Conservation (phyloP, 2,797 vertebrate genomes). For the Betta splendens region DNA sequence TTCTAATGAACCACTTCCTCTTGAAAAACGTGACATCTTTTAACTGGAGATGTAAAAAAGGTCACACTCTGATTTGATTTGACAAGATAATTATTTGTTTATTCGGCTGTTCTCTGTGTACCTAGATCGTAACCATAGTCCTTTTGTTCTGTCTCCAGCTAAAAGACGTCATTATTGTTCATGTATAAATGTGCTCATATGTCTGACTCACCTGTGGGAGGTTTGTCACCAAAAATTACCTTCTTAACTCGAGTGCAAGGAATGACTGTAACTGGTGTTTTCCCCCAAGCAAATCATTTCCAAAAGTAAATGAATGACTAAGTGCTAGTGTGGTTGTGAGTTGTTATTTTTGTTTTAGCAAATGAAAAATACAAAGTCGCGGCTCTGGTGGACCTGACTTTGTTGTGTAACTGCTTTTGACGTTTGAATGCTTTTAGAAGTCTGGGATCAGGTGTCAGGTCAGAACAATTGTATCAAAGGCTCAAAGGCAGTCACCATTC, state of each 20-base stretch:
- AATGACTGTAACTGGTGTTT: constrained; percentile 37
- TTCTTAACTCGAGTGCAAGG: not conserved
- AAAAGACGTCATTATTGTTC: not conserved
- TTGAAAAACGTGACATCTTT: too few relatives aligned
- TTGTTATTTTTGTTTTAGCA: not conserved
- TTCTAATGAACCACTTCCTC: constrained; percentile 1
- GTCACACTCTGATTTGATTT: too few relatives aligned
- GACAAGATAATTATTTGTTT: too few relatives aligned
- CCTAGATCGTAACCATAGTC: not conserved
- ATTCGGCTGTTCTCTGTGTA: too few relatives aligned
- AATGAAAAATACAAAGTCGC: not conserved
- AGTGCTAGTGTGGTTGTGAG: not conserved
- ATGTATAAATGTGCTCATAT: constrained; percentile 1
- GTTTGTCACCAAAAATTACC: constrained; percentile 23
- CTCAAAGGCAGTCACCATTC: constrained; percentile 31
- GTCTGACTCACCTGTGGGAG: constrained; percentile 37
- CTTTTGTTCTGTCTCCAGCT: not conserved
- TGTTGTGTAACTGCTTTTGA: not conserved
- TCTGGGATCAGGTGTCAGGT: constrained; percentile 24
- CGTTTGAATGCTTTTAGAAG: not conserved
- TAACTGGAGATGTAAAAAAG: not conserved
- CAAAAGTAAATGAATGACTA: constrained; percentile 40
- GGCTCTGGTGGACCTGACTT: not conserved
- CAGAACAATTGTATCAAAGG: constrained; percentile 2
- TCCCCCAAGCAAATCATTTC: constrained; percentile 13